Evolutionary conservation across 2,888 invertebrate genomes (phyloP).

Genomic region (Oasisia sp.): DNA sequence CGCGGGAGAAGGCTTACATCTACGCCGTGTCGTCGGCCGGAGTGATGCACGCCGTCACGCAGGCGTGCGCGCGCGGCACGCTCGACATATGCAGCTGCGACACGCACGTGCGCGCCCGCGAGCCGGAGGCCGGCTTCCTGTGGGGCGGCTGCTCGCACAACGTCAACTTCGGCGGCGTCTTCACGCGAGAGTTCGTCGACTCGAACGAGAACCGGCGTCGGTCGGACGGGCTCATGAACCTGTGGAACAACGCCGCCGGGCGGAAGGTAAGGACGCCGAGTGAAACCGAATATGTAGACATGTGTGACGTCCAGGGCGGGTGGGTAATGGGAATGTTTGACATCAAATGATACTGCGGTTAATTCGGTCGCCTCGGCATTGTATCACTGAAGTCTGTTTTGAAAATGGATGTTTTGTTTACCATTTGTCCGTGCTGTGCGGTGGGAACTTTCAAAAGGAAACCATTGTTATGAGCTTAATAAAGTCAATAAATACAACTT

Average conservation of each 20-base stretch:
- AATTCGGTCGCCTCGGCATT: too few relatives aligned
- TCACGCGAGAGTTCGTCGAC: conserved; percentile 88
- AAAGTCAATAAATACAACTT: too few relatives aligned
- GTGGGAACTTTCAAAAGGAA: too few relatives aligned
- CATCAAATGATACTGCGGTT: too few relatives aligned
- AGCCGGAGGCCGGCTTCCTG: conserved; percentile 77
- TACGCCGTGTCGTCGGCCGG: conserved; percentile 90
- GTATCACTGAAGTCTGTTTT: too few relatives aligned
- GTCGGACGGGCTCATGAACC: conserved; percentile 83
- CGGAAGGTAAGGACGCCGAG: conserved; percentile 75
- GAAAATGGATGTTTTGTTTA: too few relatives aligned
- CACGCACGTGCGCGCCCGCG: conserved; percentile 75
- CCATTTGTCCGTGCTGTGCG: too few relatives aligned
- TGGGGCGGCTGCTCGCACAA: conserved; percentile 95
- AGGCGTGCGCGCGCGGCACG: conserved; percentile 78
- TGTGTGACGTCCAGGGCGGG: too few relatives aligned
- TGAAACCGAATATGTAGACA: not conserved
- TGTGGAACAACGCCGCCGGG: conserved; percentile 93
- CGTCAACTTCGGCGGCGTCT: conserved; percentile 81
- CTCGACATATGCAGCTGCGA: conserved; percentile 90
- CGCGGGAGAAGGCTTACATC: conserved; percentile 88
- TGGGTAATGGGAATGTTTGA: too few relatives aligned
- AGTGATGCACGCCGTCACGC: conserved; percentile 87
- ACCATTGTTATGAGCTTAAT: too few relatives aligned
- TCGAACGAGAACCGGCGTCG: conserved; percentile 77